Percentiles rank a stretch among this genome's conserved stretches.
Conservation (phyloP, 1,140 invertebrate genomes). For the Phortica variegata region DNA sequence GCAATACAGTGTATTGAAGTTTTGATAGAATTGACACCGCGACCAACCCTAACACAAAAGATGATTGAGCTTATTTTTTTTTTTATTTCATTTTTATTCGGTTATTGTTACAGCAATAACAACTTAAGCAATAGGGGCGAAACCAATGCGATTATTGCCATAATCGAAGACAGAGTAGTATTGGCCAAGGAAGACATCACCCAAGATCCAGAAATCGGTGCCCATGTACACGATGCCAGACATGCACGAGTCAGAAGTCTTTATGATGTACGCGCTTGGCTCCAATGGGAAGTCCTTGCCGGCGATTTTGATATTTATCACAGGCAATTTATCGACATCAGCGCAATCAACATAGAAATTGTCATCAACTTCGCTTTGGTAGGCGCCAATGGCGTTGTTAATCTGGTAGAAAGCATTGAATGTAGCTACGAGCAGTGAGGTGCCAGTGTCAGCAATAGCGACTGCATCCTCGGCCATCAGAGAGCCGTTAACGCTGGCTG, state of each 20-base stretch:
- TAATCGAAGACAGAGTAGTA: conserved; percentile 94
- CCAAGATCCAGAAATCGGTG: conserved; percentile 87
- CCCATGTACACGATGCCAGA: conserved; percentile 59
- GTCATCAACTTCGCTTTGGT: conserved; percentile 61
- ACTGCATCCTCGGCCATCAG: conserved; percentile 72
- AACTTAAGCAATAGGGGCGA: conserved; percentile 64
- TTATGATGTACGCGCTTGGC: conserved; percentile 80
- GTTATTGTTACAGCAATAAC: conserved; percentile 46
- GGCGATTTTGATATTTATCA: conserved; percentile 72
- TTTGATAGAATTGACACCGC: too few species aligned
- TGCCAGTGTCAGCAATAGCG: conserved; percentile 98
- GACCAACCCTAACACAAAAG: too few species aligned
- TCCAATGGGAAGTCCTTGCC: conserved; percentile 73
- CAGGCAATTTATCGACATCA: conserved; percentile 71
- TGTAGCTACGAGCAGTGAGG: conserved; percentile 94
- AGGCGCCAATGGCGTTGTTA: conserved; percentile 81
- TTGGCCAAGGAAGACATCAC: conserved; percentile 92
- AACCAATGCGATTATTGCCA: conserved; percentile 83
- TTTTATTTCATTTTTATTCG: not conserved
- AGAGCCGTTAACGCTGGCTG: conserved; percentile 60
- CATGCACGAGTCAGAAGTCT: conserved; percentile 83
- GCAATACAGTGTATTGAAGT: too few species aligned
- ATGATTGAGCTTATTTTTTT: not conserved
- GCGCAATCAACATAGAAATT: conserved; percentile 77
- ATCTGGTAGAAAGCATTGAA: conserved; percentile 72